Evolutionary conservation across 1,140 invertebrate species (phyloP), one percentile per base, ranked within the genome.

Genomic region (Brachionus manjavacas): DNA sequence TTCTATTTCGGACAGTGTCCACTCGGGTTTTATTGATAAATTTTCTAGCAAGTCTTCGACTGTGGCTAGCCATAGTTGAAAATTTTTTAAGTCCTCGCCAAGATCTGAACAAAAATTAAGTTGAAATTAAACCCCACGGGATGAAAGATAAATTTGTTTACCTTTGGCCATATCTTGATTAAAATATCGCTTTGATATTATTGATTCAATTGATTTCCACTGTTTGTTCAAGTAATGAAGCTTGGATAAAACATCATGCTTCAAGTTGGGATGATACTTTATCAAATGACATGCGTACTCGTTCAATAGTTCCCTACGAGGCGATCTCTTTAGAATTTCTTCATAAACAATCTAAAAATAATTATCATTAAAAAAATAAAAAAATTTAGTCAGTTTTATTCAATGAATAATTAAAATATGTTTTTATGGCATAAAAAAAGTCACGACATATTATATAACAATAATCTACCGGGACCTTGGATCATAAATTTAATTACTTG

Each of bases 281-380:
- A 94, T 91, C 87, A 94, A 91, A 88, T 93, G 92, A 86, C 91
- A 91, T 43, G 93, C 93, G 89, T 94, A 94, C 86, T 94, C 94
- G 85, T 93, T 93, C 86, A 95, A 94, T 85, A 94, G 90, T 86
- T 92, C 91, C 84, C 93, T 92, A 85, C 93, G 91, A 43, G 93
- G 93, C 84, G 92, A 92, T 87, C 92, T 91, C 79, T 92, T 91
- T 87, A 92, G 91, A 88, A 94, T 88, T 88, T 94, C 93, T 86
- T 93, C 92, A 91, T 93, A 92, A 87, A 93, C 93, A 89, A 90
- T 91, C 68, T 72, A 41, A 41, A 72, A 20, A 39, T 28, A 41
- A 84, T n/a, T 23, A 68, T 60, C 12, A 41, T 35, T 35, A 72
- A 55, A 12, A 23, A 25, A 78, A 85, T 89, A 20, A 72, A 16